Conservation (phyloP, 2,113 vertebrate genomes). For the Eidolon helvum region DNA sequence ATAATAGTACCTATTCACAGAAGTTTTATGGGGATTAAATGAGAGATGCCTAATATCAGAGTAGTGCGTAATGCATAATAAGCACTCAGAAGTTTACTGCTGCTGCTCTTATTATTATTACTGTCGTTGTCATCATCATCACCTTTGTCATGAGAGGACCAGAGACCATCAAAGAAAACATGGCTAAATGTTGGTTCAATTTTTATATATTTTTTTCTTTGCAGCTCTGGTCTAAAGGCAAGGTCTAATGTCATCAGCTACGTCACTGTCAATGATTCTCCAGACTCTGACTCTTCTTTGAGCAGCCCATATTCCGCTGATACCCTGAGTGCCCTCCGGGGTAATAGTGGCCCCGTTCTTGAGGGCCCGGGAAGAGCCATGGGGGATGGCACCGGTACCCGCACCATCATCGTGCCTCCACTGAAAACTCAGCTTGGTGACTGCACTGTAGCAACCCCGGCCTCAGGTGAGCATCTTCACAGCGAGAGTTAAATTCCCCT, state of each 20-base stretch:
- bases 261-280: conserved; percentile 97
- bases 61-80: background rate
- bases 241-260: conserved; percentile 98
- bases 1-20: background rate
- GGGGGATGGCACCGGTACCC: conserved; percentile 86
- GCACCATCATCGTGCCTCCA: conserved; percentile 92
- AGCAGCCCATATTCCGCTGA: conserved; percentile 92
- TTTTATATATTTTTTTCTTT: background rate
- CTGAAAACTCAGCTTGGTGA: conserved; percentile 92
- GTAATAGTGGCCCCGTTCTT: conserved; percentile 70
- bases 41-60: background rate
- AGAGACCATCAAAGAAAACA: background rate
- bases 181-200: background rate
- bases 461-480: conserved; percentile 80
- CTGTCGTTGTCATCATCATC: background rate
- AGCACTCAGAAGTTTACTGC: background rate
- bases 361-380: conserved; percentile 81
- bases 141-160: background rate
- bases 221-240: conserved; percentile 90
- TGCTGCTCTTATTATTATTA: background rate
- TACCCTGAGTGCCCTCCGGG: conserved; percentile 81
- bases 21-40: background rate
- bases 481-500: background rate
- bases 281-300: conserved; percentile 96
- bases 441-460: conserved; percentile 83